Evolutionary conservation across 2,888 invertebrate species (phyloP), one percentile per base, ranked within the genome.

Genomic region (Sclerodermus sp.): DNA sequence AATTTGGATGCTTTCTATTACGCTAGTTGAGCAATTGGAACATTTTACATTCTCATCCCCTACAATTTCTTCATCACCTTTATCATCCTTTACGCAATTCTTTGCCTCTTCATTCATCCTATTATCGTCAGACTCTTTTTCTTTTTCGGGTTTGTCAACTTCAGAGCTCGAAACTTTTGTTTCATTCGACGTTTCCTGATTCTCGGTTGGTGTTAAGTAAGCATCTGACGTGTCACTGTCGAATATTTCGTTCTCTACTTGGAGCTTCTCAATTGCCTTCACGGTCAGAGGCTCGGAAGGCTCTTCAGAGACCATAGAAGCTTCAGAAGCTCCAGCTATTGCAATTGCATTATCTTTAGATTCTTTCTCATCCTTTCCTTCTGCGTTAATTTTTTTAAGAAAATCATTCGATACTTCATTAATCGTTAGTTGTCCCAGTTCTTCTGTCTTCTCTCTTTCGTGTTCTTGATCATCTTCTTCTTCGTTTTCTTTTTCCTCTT

Each of bases 171-270:
- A 53, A 42, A 53, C 42, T 69, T 73, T 57, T 16, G 59, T 43
- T 42, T 67, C 65, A 49, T 55, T 51, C 46, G 62, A 51, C 34
- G 56, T 63, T 31, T 62, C 60, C 14, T 65, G 56, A 40, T 65
- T 65, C 41, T 87, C 87, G 36, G 86, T 87, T 16, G 87, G 87
- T 42, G 87, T 87, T 55, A 87, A 76, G 68, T 87, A 87, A 51
- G 85, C 80, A 67, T 88, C 88, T 42, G 87, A 87, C 55, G 84
- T 82, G 73, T 88, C 87, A 58, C 87, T 87, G 43, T 87, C 82
- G 53, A 84, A 82, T 34, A 85, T 81, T 74, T 87, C 87, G 2
- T 65, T 66, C 40, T 70, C 68, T 39, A 64, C 36, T 15, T 63
- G 64, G 45, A 60, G 53, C 53, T 53, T 64, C 51, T 58, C 64